A percentile compares a stretch with the other conserved stretches of the same genome.
phyloP scores from a whole-genome alignment of 1,140 invertebrate species.

The Hylaeus volcanicus region DNA sequence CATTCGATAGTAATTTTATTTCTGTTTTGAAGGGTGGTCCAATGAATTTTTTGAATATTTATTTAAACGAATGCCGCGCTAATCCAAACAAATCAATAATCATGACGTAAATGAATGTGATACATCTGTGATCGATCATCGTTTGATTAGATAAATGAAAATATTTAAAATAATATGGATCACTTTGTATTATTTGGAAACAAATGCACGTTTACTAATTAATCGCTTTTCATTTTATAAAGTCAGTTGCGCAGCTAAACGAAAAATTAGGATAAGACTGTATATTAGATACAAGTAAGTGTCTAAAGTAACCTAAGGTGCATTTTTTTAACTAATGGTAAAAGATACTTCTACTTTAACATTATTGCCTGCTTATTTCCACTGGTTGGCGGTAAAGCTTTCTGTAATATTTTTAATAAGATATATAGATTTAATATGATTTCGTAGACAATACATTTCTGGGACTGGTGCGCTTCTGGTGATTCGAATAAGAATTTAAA shows the following conservation, averaged over 20 bases:
- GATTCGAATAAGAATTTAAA: conserved; percentile 61
- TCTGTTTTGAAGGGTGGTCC: conserved; percentile 18
- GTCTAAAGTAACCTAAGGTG: conserved; percentile 74
- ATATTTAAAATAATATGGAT: conserved; percentile 23
- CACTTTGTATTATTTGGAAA: conserved; percentile 23
- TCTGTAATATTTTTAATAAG: conserved; percentile 53
- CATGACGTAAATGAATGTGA: conserved; percentile 34
- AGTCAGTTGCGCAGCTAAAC: conserved; percentile 64
- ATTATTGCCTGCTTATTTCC: conserved; percentile 72
- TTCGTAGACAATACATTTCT: conserved; percentile 59
- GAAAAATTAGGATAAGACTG: conserved; percentile 74
- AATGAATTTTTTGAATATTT: conserved; percentile 39
- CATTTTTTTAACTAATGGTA: conserved; percentile 72
- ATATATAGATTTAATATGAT: conserved; percentile 66
- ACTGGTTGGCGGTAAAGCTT: conserved; percentile 68
- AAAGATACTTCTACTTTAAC: conserved; percentile 55
- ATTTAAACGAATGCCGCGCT: conserved; percentile 13
- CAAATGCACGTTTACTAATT: conserved; percentile 16
- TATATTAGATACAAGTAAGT: conserved; percentile 72
- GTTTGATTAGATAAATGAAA: conserved; percentile 25
- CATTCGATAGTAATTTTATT: conserved; percentile 27
- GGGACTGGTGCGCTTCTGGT: conserved; percentile 58
- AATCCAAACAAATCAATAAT: conserved; percentile 21
- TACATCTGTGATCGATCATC: conserved; percentile 32
- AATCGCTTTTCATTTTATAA: conserved; percentile 27